phyloP scores from a whole-genome alignment of 2,888 invertebrate species.

The Eupithecia vulgata region DNA sequence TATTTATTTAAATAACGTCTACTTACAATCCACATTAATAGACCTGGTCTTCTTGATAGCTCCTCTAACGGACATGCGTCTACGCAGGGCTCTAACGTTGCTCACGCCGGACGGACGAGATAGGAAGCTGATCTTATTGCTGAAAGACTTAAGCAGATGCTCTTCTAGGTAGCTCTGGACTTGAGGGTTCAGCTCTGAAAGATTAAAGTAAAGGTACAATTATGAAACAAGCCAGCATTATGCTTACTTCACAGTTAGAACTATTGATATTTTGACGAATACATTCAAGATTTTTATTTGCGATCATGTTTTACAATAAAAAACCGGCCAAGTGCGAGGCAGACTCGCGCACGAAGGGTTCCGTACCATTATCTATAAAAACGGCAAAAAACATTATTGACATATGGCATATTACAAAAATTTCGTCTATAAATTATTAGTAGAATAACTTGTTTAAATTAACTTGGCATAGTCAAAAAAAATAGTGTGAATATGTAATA shows the following conservation, averaged over 20 bases:
- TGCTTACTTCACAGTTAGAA: background rate
- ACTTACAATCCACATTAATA: constrained; percentile 95
- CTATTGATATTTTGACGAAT: too few species aligned
- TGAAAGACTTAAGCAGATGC: constrained; percentile 91
- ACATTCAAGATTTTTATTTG: too few species aligned
- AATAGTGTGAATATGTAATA: too few species aligned
- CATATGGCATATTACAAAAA: too few species aligned
- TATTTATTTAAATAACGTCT: background rate
- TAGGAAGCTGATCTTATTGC: constrained; percentile 87
- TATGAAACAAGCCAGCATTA: background rate
- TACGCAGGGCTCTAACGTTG: constrained; percentile 83
- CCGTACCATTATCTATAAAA: too few species aligned
- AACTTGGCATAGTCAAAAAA: too few species aligned
- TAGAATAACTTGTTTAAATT: too few species aligned
- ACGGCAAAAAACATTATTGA: too few species aligned
- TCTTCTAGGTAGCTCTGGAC: constrained; percentile 95
- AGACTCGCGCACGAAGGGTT: too few species aligned
- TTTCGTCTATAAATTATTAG: too few species aligned
- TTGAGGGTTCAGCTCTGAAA: constrained; percentile 89
- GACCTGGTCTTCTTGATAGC: constrained; percentile 97
- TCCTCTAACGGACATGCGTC: constrained; percentile 94
- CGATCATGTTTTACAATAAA: too few species aligned
- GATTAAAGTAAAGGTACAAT: background rate
- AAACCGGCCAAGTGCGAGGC: too few species aligned
- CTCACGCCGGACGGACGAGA: constrained; percentile 81